Evolutionary conservation across 2,888 invertebrate genomes (phyloP), one percentile per base, ranked within the genome.

Genomic region (Boloria euphrosyne): DNA sequence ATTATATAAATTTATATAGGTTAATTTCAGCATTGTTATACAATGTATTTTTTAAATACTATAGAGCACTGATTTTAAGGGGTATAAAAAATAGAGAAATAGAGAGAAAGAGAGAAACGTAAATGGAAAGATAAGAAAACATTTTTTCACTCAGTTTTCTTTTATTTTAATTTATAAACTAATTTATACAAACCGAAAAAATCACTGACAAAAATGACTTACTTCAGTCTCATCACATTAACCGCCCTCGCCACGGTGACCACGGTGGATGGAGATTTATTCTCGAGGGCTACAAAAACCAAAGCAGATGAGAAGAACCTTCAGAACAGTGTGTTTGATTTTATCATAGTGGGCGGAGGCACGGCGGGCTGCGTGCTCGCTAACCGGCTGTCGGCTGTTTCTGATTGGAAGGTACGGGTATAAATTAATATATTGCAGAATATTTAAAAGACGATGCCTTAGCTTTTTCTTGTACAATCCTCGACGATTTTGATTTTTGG

Each of bases 311-410:
- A 89, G 62, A 75, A 81, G 43, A 87, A 87, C 62, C 73, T 88
- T 1, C 80, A 80, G 75, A 90, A 79, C 80, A 89, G 88, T 51
- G 91, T 92, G n/a, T 92, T 85, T 62, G 92, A 92, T 79, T 92
- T 92, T 80, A 89, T 92, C 73, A 86, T 92, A 62, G 77, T 92
- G 0, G 92, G 92, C 0, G 92, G 92, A 0, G 92, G 92, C 0
- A 90, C 91, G 0, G 86, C 92, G 0, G 92, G 92, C 0, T 92
- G 92, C 47, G 77, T 92, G 63, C 81, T 92, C 50, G 92, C 92
- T 0, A 92, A 91, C 62, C 78, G 92, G 14, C 81, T 92, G 1
- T 91, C 92, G 0, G 89, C 90, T 16, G 78, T 87, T 0, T 74
- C 82, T 1, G 87, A 90, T 60, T 92, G 92, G 92, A 92, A 90